These are phyloP conservation scores for Astropecten irregularis DNA, from an alignment of 53 echinoderm and acorn worm species.

Conservation along the genomic window DNA sequence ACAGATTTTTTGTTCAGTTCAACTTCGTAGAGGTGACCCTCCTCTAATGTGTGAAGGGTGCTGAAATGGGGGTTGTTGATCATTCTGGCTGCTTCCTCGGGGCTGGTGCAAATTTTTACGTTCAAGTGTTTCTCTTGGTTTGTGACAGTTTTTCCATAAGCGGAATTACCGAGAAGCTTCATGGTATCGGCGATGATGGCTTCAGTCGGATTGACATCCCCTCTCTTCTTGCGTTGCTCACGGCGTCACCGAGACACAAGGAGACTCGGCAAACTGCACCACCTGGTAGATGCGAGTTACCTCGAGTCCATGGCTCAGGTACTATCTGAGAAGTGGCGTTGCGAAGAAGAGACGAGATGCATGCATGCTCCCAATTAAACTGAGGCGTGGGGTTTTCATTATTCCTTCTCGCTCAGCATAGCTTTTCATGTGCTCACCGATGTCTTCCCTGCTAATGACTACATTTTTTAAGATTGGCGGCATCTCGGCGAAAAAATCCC, in stretches of 20 bases:
- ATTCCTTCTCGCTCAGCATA: neutral
- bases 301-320: slow-evolving; percentile 30
- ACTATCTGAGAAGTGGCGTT: slow-evolving; percentile 61
- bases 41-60: neutral
- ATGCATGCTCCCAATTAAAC: slow-evolving; percentile 53
- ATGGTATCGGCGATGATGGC: slow-evolving; percentile 62
- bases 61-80: slow-evolving; percentile 34
- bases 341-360: slow-evolving; percentile 46
- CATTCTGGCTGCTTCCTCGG: no score
- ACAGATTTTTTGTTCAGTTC: slow-evolving; percentile 14
- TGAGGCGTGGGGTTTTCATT: slow-evolving; percentile 47
- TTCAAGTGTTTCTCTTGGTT: no score
- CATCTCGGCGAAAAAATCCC: slow-evolving; percentile 55
- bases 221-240: slow-evolving; percentile 43
- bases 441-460: slow-evolving; percentile 36
- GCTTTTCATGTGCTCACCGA: slow-evolving; percentile 58
- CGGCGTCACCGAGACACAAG: slow-evolving; percentile 56
- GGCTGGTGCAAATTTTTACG: no score
- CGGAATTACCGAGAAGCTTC: no score
- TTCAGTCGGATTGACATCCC: slow-evolving; percentile 46
- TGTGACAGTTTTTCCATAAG: no score
- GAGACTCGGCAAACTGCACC: slow-evolving; percentile 6
- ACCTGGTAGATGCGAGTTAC: slow-evolving; percentile 49
- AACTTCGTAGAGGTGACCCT: slow-evolving; percentile 32
- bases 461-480: no score